Conservation (phyloP, 1,140 invertebrate species). For the Anastrepha obliqua region DNA sequence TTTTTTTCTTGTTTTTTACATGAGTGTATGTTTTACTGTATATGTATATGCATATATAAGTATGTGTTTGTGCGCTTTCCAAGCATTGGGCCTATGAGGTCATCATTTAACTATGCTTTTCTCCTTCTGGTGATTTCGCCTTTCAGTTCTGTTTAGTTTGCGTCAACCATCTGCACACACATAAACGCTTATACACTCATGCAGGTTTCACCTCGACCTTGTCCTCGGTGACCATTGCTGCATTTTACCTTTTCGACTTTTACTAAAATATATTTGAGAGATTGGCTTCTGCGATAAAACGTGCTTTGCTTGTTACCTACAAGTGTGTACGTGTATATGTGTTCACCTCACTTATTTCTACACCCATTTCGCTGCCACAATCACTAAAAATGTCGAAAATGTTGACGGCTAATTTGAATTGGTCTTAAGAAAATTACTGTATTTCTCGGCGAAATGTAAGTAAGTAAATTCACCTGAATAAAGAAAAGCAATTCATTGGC, state of each 20-base stretch:
- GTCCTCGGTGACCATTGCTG: slow-evolving; percentile 38
- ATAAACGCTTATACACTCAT: neutral
- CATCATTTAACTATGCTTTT: slow-evolving; percentile 42
- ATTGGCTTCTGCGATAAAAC: slow-evolving; percentile 28
- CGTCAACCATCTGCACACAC: neutral
- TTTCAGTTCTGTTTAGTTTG: neutral
- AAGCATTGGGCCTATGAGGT: slow-evolving; percentile 6
- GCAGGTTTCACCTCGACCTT: slow-evolving; percentile 6
- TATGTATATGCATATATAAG: neutral
- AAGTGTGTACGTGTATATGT: too few species aligned
- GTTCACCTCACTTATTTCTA: neutral
- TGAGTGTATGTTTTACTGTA: too few species aligned
- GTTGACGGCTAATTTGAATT: neutral
- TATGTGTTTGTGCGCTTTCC: neutral
- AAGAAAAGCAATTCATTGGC: slow-evolving; percentile 19
- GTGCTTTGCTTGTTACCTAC: neutral
- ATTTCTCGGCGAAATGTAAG: neutral
- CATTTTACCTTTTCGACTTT: slow-evolving; percentile 18
- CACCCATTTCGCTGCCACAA: too few species aligned
- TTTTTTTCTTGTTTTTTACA: too few species aligned
- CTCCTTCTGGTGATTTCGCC: slow-evolving; percentile 3
- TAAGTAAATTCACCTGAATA: neutral
- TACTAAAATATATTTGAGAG: neutral
- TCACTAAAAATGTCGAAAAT: neutral
- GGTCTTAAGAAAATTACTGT: neutral